Conservation (phyloP, 2,113 vertebrate genomes). For the Erythrolamprus reginae region DNA sequence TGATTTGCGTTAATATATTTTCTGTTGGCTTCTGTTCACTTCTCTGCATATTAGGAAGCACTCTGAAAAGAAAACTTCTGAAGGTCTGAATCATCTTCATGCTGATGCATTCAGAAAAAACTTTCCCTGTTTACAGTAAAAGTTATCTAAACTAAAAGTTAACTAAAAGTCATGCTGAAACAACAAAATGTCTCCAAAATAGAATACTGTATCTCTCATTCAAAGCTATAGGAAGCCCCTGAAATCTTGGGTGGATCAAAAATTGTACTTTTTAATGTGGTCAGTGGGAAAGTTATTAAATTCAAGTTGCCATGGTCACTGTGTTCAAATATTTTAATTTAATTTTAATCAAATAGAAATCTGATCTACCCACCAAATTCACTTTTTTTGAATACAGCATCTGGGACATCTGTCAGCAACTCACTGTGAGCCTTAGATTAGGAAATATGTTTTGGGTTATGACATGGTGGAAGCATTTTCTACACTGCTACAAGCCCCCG, state of each 20-base stretch:
- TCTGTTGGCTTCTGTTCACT: not conserved
- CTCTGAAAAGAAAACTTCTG: not conserved
- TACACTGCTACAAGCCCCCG: not conserved
- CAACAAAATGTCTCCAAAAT: not conserved
- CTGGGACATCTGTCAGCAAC: not conserved
- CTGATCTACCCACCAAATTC: not conserved
- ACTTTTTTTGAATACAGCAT: not conserved
- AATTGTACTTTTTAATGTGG: not conserved
- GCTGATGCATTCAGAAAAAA: not conserved
- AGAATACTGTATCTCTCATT: not conserved
- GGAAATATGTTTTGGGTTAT: not conserved
- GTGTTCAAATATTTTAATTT: not conserved
- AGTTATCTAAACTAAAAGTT: not conserved
- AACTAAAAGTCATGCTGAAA: not conserved
- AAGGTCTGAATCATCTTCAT: not conserved
- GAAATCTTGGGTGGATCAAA: not conserved
- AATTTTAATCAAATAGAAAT: not conserved
- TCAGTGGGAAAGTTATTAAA: not conserved
- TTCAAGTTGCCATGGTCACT: not conserved
- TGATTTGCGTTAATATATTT: not conserved
- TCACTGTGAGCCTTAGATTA: not conserved
- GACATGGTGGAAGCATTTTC: not conserved
- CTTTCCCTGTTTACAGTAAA: not conserved
- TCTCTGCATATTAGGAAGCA: not conserved
- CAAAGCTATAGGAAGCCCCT: not conserved